Evolutionary conservation across 2,888 invertebrate species (phyloP), one percentile per base, ranked within the genome.

Genomic region (Sphinx pinastri): DNA sequence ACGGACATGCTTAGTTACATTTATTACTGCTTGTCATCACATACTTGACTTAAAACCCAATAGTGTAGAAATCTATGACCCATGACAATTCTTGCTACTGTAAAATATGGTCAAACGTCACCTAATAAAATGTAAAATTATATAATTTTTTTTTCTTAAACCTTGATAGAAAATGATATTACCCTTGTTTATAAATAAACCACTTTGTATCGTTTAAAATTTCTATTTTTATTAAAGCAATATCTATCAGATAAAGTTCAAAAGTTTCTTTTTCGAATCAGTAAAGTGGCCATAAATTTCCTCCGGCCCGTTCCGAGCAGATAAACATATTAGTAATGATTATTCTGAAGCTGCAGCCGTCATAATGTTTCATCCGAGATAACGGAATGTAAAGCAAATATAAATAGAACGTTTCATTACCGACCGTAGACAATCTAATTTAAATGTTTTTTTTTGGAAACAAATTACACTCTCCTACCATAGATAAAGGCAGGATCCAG

Each of bases 281-380:
- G 60, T 63, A 69, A 69, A 69, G 69, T 63, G 69, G 54, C 54
- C 69, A 69, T 69, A 63, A 69, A 69, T 69, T 60, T 52, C 59
- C 68, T 52, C 47, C 19, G 71, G 70, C 68, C 71, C 76, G 76
- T 74, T 75, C 72, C 71, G 78, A 74, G 80, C 78, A 77, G 88
- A 87, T 87, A 88, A 87, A 89, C 88, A 87, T 88, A 89, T 90
- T 90, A 88, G 83, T 87, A 74, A 72, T 76, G 86, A 88, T 87
- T 84, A 81, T 70, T 68, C 70, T 68, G 52, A 74, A 72, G 75
- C 73, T 72, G 73, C 71, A 72, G 70, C 73, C 73, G 75, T 76
- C 78, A 75, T 77, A 77, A 79, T 79, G 77, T 73, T 73, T 79
- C 76, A 76, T 75, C 73, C 68, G 19, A 72, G 79, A 79, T 79